These are phyloP conservation scores for Rhinogobius similis DNA, from an alignment of 2,113 vertebrate genomes.

Conservation along the genomic window DNA sequence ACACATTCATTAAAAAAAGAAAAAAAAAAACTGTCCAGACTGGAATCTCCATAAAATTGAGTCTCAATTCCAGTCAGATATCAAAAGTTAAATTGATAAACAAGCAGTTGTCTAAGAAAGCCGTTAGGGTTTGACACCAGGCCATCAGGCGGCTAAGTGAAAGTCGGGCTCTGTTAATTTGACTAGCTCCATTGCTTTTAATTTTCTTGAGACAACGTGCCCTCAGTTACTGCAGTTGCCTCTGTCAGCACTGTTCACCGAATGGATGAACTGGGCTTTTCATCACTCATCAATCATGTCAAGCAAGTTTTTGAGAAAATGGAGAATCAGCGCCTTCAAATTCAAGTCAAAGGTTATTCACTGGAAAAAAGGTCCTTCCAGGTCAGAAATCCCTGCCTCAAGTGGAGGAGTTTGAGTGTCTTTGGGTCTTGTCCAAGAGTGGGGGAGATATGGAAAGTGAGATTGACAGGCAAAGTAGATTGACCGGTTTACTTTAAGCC, in stretches of 20 bases:
- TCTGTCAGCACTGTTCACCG: not conserved
- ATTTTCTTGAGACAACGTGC: constrained; percentile 5
- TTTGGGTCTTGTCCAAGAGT: too few relatives aligned
- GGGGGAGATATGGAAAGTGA: too few relatives aligned
- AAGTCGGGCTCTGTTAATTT: constrained; percentile 6
- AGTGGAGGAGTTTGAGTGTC: not conserved
- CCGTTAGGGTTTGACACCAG: not conserved
- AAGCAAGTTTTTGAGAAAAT: not conserved
- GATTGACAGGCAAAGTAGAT: too few relatives aligned
- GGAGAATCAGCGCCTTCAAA: not conserved
- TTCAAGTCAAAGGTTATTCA: not conserved
- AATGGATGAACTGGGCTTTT: not conserved
- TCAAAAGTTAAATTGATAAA: not conserved
- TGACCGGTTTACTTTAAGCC: too few relatives aligned
- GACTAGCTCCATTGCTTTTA: constrained; percentile 4
- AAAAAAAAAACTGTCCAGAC: too few relatives aligned
- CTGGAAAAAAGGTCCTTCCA: too few relatives aligned
- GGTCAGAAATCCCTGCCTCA: not conserved
- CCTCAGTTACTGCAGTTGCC: not conserved
- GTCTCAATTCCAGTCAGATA: too few relatives aligned
- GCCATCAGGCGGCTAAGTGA: constrained; percentile 2
- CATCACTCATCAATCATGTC: not conserved
- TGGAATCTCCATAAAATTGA: too few relatives aligned
- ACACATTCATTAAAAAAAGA: too few relatives aligned
- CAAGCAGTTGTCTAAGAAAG: not conserved